These are phyloP conservation scores for Urocitellus parryii DNA, from an alignment of 2,113 vertebrate genomes.

Conservation along the genomic window DNA sequence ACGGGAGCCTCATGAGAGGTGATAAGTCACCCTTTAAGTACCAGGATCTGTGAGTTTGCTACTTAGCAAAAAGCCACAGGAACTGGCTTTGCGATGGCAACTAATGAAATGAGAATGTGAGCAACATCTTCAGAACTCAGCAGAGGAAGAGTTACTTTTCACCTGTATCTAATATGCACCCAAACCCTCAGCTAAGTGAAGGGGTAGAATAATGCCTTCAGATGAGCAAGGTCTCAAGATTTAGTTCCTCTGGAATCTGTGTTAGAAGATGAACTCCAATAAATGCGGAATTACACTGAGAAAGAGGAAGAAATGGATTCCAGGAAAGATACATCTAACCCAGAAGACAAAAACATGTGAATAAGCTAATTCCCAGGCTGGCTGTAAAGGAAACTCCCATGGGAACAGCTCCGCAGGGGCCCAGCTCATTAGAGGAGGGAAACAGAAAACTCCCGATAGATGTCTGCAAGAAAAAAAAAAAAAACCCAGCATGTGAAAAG, in stretches of 20 bases:
- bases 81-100: neutral
- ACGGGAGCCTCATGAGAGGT: neutral
- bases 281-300: neutral
- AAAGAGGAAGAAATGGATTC: neutral
- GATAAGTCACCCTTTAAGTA: neutral
- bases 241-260: neutral
- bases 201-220: neutral
- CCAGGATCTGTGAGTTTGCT: neutral
- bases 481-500: constrained; percentile 13
- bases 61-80: neutral
- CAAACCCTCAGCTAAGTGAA: neutral
- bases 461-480: neutral
- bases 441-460: neutral
- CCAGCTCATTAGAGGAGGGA: neutral
- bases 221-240: neutral
- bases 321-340: neutral
- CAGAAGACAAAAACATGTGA: neutral
- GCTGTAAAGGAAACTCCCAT: neutral
- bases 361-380: constrained; percentile 1
- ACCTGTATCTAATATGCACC: neutral
- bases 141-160: neutral
- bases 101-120: neutral
- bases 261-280: neutral
- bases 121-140: neutral
- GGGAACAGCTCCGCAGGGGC: neutral